These are phyloP conservation scores for Ptilodon capucinus DNA, from an alignment of 2,888 invertebrate genomes.

Conservation along the genomic window DNA sequence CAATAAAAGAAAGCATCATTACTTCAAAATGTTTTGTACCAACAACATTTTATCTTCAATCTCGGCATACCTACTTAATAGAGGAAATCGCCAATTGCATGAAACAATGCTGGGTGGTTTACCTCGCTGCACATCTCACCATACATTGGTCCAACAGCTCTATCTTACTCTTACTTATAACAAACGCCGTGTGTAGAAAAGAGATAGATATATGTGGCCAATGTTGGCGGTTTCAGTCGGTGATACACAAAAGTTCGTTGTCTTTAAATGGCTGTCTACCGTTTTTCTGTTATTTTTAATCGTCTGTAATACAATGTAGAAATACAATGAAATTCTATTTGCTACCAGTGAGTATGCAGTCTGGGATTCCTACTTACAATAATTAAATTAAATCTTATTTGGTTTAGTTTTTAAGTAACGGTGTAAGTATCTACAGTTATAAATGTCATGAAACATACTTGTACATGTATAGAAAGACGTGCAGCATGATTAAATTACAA, in stretches of 20 bases:
- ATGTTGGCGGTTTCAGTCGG: conserved; percentile 18
- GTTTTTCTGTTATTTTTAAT: conserved; percentile 38
- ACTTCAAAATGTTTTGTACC: conserved; percentile 73
- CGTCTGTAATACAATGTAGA: conserved; percentile 32
- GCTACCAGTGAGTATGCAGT: background rate
- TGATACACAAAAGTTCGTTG: conserved; percentile 35
- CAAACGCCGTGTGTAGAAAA: background rate
- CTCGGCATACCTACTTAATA: conserved; percentile 64
- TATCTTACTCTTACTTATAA: conserved; percentile 6
- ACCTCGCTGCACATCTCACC: conserved; percentile 22
- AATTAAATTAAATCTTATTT: background rate
- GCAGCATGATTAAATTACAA: too few species aligned
- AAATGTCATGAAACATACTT: too few species aligned
- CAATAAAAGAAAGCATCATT: conserved; percentile 41
- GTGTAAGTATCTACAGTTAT: too few species aligned
- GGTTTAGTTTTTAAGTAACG: background rate
- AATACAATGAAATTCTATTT: conserved; percentile 1
- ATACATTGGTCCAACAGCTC: conserved; percentile 21
- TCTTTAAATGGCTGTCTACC: conserved; percentile 34
- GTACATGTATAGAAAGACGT: too few species aligned
- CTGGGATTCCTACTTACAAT: background rate
- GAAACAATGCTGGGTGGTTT: conserved; percentile 52
- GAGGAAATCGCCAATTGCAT: conserved; percentile 76
- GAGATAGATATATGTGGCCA: background rate
- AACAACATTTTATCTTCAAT: conserved; percentile 62